Evolutionary conservation across 2,888 invertebrate genomes (phyloP), one percentile per base, ranked within the genome.

Genomic region (Dynastes tityus): DNA sequence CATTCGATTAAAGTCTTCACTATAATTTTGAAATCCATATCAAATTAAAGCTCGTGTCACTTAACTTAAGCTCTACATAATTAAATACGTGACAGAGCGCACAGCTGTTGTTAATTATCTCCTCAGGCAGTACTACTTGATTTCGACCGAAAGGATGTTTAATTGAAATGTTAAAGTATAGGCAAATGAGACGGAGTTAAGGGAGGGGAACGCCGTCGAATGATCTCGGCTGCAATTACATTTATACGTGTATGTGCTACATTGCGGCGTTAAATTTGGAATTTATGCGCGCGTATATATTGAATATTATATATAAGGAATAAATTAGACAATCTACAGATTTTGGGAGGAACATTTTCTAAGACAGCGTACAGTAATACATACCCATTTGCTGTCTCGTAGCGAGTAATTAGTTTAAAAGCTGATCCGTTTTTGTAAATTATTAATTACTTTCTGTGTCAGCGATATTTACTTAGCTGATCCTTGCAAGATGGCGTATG

Each of bases 131-230:
- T 68, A 27, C 49, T 51, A 68, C 32, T 68, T 51, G 58, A 55
- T 58, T 37, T 73, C 58, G 58, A 58, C 73, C 37, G 58, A 73
- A 61, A 58, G 73, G 73, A 73, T 58, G 58, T 61, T 73, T 73
- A 73, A 73, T 73, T 73, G 73, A 73, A 71, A 73, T 58, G 73
- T 73, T 73, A 73, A 68, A 68, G 63, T 63, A 63, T 32, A 68
- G 51, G 68, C 68, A 68, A 68, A 49, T 40, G 45, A 49, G 45
- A 49, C 2, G 45, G 16, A 13, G 51, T 11, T 29, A 27, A 68
- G 13, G 51, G 68, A 22, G 32, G 68, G 29, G 51, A 68, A 29
- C 6, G 27, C 2, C 27, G 51, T 22, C 65, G 51, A 45, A 68
- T 22, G 68, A 68, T 68, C 51, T 53, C 27, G 40, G 45, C 51